Conservation (phyloP, 2,888 invertebrate genomes). For the Drosophila cyrtoloma region DNA sequence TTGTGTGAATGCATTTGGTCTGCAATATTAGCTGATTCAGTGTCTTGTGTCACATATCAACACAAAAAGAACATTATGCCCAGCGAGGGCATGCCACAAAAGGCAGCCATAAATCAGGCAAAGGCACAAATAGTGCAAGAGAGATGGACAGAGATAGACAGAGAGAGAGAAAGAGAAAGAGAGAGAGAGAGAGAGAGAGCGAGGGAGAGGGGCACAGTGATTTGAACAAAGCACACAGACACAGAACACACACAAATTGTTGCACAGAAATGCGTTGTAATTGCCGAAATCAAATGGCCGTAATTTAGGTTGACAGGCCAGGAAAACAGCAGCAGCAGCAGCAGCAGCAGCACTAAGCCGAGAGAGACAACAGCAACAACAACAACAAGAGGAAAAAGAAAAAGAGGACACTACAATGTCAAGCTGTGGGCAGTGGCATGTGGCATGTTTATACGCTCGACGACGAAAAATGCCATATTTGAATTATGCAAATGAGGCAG, state of each 20-base stretch:
- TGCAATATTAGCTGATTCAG: not conserved
- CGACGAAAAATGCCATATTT: slow-evolving; percentile 69
- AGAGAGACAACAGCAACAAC: not conserved
- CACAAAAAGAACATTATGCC: not conserved
- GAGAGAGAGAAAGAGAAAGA: not conserved
- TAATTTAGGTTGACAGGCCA: slow-evolving; percentile 71
- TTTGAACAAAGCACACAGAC: slow-evolving; percentile 15
- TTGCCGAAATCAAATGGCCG: slow-evolving; percentile 75
- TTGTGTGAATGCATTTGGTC: not conserved
- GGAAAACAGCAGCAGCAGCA: slow-evolving; percentile 36
- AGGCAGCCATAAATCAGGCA: slow-evolving; percentile 46
- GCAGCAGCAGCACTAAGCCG: slow-evolving; percentile 1
- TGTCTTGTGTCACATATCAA: too few species aligned
- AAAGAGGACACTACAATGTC: slow-evolving; percentile 56
- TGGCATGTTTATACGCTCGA: slow-evolving; percentile 11
- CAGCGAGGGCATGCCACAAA: slow-evolving; percentile 8
- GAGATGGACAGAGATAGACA: not conserved
- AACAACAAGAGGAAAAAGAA: not conserved
- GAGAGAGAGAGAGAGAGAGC: not conserved
- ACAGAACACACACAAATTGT: slow-evolving; percentile 47
- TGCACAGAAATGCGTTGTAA: slow-evolving; percentile 79
- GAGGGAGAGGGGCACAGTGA: not conserved
- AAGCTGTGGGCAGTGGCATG: slow-evolving; percentile 8
- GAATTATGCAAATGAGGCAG: slow-evolving; percentile 76
- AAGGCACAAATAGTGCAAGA: slow-evolving; percentile 3